Conservation (phyloP, 2,113 vertebrate species). For the Nothobranchius kuhntae region DNA sequence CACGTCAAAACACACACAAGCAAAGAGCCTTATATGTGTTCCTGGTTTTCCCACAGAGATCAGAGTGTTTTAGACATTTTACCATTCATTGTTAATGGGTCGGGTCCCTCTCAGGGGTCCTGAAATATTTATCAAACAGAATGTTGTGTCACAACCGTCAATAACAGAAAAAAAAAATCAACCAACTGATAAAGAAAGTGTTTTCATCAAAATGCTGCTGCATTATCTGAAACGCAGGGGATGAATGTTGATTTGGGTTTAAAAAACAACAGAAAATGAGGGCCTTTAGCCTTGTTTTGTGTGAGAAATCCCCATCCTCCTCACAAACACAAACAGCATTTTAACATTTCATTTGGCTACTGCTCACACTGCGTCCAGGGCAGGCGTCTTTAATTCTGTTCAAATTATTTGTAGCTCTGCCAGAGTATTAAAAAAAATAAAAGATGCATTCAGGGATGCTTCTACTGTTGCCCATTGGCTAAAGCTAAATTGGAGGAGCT, state of each 20-base stretch:
- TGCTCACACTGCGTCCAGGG: constrained; percentile 33
- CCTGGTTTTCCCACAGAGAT: constrained; percentile 44
- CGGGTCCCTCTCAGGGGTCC: constrained; percentile 53
- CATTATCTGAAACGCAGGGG: constrained; percentile 5
- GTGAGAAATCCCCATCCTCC: not conserved
- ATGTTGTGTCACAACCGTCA: constrained; percentile 83
- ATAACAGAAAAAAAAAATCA: constrained; percentile 43
- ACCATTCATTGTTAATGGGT: constrained; percentile 67
- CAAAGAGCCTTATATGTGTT: constrained; percentile 26
- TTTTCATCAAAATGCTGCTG: constrained; percentile 36
- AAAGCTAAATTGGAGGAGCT: constrained; percentile 15
- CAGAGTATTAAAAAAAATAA: constrained; percentile 22
- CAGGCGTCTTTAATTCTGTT: constrained; percentile 24
- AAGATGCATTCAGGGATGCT: constrained; percentile 21
- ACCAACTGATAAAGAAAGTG: constrained; percentile 11
- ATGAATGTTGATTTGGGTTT: constrained; percentile 33
- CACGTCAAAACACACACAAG: constrained; percentile 38
- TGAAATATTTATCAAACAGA: constrained; percentile 63
- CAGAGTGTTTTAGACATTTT: constrained; percentile 51
- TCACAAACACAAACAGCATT: constrained; percentile 10
- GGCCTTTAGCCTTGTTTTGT: not conserved
- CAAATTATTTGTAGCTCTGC: constrained; percentile 27
- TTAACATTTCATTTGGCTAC: constrained; percentile 22
- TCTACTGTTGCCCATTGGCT: constrained; percentile 15
- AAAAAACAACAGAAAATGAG: constrained; percentile 5